Evolutionary conservation across 2,113 vertebrate species (phyloP).

Genomic region (Columba livia): DNA sequence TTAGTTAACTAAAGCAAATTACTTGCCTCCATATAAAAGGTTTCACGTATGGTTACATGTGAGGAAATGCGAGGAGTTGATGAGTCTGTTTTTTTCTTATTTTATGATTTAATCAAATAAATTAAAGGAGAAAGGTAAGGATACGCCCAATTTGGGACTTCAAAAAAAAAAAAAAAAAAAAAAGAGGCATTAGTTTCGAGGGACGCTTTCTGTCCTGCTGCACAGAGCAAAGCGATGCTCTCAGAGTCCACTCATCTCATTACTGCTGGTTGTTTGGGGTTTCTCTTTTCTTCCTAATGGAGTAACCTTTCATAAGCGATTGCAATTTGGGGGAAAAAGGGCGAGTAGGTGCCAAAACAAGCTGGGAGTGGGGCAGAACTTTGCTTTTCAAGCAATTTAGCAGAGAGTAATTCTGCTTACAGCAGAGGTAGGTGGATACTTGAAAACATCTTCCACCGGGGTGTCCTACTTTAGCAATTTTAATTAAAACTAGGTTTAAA

Average conservation of each 20-base stretch:
- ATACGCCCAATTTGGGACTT: conserved; percentile 35
- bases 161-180: neutral
- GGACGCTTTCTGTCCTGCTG: neutral
- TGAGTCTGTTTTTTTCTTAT: neutral
- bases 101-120: conserved; percentile 64
- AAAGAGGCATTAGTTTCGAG: neutral
- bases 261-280: conserved; percentile 7
- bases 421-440: conserved; percentile 33
- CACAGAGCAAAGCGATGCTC: neutral
- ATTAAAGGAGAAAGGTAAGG: conserved; percentile 47
- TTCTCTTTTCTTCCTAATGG: conserved; percentile 8
- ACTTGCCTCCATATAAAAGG: neutral
- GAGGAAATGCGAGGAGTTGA: conserved; percentile 2
- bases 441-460: conserved; percentile 7
- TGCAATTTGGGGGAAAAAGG: neutral
- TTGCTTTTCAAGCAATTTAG: conserved; percentile 41
- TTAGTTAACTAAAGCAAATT: neutral
- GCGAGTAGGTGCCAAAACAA: conserved; percentile 2
- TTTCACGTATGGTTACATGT: neutral
- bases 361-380: conserved; percentile 19
- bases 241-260: neutral
- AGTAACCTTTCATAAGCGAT: neutral
- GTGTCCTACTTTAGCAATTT: conserved; percentile 54
- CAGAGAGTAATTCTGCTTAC: conserved; percentile 26
- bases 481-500: conserved; percentile 58